phyloP scores from a whole-genome alignment of 2,888 invertebrate species.

The Smittia sp. region DNA sequence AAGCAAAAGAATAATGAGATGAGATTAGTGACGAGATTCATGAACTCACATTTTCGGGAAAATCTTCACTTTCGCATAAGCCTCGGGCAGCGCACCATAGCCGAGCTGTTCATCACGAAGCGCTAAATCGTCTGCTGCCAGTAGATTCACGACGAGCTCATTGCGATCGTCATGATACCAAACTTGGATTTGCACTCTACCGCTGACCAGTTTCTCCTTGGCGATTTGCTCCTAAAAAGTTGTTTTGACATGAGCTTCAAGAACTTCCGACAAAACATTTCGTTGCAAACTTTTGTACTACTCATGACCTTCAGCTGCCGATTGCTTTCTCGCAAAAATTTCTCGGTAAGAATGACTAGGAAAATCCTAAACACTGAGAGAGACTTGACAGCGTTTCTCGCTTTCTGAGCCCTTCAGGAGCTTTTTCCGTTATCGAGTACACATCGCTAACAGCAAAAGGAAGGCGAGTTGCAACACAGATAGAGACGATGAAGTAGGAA shows the following conservation, averaged over 20 bases:
- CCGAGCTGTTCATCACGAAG: conserved; percentile 72
- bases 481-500: not conserved
- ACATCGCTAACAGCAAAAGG: not conserved
- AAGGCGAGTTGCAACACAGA: not conserved
- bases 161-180: conserved; percentile 82
- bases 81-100: conserved; percentile 75
- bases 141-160: conserved; percentile 79
- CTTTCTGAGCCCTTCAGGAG: not conserved
- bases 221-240: conserved; percentile 64
- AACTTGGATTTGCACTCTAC: conserved; percentile 82
- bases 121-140: conserved; percentile 82
- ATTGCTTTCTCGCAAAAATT: not conserved
- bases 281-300: not conserved
- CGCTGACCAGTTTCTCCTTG: conserved; percentile 72
- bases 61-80: conserved; percentile 78
- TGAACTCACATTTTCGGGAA: conserved; percentile 71
- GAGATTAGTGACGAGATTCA: conserved; percentile 43
- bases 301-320: not conserved
- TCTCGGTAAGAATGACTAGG: no score
- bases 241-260: conserved; percentile 3
- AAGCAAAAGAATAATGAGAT: not conserved
- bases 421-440: not conserved
- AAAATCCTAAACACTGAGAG: not conserved
- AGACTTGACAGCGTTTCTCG: not conserved
- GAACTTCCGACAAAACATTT: not conserved